Conservation (phyloP, 30 jellyfish, hydroid and myxozoan genomes). For the Haliclystus octoradiatus region DNA sequence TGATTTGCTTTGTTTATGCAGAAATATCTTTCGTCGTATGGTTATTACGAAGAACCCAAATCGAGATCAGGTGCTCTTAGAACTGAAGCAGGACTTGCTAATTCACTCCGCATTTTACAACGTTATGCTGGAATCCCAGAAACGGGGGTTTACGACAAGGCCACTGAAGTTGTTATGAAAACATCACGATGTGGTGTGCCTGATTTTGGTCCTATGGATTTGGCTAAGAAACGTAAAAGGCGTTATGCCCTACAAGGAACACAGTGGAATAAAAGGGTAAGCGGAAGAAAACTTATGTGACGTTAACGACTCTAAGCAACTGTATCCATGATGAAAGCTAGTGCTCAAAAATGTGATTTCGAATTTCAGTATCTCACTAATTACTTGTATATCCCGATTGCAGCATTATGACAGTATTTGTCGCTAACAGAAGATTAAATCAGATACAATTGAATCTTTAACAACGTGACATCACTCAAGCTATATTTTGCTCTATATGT, state of each 20-base stretch:
- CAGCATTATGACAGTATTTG: no score
- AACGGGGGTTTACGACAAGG: slow-evolving; percentile 61
- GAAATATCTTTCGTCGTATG: slow-evolving; percentile 34
- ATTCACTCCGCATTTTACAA: slow-evolving; percentile 40
- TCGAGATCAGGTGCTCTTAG: slow-evolving; percentile 34
- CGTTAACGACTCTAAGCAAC: no score
- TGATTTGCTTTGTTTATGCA: slow-evolving; percentile 7
- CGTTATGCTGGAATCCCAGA: slow-evolving; percentile 51
- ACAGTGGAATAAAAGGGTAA: slow-evolving; percentile 40
- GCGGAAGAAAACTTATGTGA: no score
- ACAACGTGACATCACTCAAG: no score
- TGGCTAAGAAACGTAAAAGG: slow-evolving; percentile 24
- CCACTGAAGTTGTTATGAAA: slow-evolving; percentile 44
- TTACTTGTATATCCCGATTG: no score
- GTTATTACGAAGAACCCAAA: slow-evolving; percentile 37
- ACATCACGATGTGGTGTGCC: slow-evolving; percentile 89
- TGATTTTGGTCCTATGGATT: slow-evolving; percentile 53
- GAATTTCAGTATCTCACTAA: no score
- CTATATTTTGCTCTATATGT: no score
- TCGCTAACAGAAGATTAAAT: no score
- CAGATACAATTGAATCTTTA: no score
- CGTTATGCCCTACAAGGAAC: slow-evolving; percentile 37
- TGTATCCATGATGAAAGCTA: no score
- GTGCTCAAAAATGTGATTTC: no score
- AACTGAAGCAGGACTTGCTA: slow-evolving; percentile 4